phyloP scores from a whole-genome alignment of 2,797 vertebrate genomes.

The Acipenser transmontanus region DNA sequence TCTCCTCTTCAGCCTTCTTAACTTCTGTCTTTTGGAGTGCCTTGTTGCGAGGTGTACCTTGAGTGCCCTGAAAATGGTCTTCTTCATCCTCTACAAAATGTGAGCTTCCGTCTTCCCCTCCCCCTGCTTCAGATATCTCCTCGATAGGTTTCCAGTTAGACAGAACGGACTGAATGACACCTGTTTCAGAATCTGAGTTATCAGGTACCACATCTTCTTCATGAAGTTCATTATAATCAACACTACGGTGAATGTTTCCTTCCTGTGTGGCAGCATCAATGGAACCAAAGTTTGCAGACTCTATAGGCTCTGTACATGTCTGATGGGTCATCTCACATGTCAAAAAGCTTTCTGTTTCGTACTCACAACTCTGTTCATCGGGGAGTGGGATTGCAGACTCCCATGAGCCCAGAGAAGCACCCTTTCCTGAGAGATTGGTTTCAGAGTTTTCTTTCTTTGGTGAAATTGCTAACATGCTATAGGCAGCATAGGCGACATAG shows the following conservation, averaged over 20 bases:
- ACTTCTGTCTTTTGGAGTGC: slow-evolving; percentile 21
- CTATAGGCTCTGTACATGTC: slow-evolving; percentile 34
- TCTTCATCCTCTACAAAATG: slow-evolving; percentile 55
- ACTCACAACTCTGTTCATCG: slow-evolving; percentile 48
- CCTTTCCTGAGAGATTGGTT: slow-evolving; percentile 41
- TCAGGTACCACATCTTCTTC: slow-evolving; percentile 39
- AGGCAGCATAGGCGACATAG: slow-evolving; percentile 45
- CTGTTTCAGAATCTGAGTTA: slow-evolving; percentile 25
- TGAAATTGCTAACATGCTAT: slow-evolving; percentile 63
- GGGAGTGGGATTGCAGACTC: slow-evolving; percentile 51
- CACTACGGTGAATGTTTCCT: slow-evolving; percentile 49
- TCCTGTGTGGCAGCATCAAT: slow-evolving; percentile 45
- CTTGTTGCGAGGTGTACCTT: too few species aligned
- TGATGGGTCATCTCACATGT: slow-evolving; percentile 50
- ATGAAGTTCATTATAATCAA: slow-evolving; percentile 26
- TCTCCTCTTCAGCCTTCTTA: slow-evolving; percentile 32
- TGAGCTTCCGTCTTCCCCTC: slow-evolving; percentile 52
- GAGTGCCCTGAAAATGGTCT: slow-evolving; percentile 46
- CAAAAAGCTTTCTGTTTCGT: slow-evolving; percentile 56
- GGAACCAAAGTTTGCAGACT: slow-evolving; percentile 38
- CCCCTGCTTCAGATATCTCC: slow-evolving; percentile 64
- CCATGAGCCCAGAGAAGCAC: slow-evolving; percentile 41
- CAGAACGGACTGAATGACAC: slow-evolving; percentile 53
- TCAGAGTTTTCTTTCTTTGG: slow-evolving; percentile 74
- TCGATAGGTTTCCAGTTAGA: slow-evolving; percentile 59